Conservation (phyloP, 2,113 vertebrate species). For the Vimba vimba region DNA sequence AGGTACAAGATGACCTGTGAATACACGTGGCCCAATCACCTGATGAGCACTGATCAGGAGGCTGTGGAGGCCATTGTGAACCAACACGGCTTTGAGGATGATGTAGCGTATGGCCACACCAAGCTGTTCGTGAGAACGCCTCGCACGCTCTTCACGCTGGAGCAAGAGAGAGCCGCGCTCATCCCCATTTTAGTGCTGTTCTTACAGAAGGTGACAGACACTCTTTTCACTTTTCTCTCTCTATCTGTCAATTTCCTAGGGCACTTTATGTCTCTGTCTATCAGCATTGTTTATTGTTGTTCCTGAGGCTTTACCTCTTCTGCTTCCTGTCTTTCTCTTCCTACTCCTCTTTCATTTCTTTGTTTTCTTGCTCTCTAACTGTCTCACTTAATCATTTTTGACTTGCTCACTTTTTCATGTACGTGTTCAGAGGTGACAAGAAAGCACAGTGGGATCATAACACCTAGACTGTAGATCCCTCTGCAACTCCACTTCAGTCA, state of each 20-base stretch:
- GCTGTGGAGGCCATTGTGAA: conserved; percentile 85
- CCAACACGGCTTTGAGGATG: conserved; percentile 85
- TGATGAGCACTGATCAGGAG: conserved; percentile 83
- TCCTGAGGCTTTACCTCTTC: not conserved
- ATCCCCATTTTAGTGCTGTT: conserved; percentile 93
- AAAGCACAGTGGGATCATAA: not conserved
- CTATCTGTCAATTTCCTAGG: not conserved
- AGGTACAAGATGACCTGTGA: conserved; percentile 98
- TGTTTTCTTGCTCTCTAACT: conserved; percentile 17
- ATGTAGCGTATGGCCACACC: conserved; percentile 88
- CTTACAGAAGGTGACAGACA: conserved; percentile 86
- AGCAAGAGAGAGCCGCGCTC: conserved; percentile 84
- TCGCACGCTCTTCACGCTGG: conserved; percentile 82
- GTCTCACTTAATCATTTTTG: not conserved
- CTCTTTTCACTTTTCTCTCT: not conserved
- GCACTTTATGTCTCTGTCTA: conserved; percentile 2
- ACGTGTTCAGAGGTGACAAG: conserved; percentile 12
- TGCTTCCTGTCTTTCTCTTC: not conserved
- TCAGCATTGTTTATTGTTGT: conserved; percentile 2
- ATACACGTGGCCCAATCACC: conserved; percentile 96
- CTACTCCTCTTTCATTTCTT: not conserved
- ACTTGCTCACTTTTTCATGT: not conserved
- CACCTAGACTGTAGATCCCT: not conserved
- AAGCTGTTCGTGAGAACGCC: conserved; percentile 92
- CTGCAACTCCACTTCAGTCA: not conserved